phyloP scores from a whole-genome alignment of 2,888 invertebrate species.

The Saturnia japonica region DNA sequence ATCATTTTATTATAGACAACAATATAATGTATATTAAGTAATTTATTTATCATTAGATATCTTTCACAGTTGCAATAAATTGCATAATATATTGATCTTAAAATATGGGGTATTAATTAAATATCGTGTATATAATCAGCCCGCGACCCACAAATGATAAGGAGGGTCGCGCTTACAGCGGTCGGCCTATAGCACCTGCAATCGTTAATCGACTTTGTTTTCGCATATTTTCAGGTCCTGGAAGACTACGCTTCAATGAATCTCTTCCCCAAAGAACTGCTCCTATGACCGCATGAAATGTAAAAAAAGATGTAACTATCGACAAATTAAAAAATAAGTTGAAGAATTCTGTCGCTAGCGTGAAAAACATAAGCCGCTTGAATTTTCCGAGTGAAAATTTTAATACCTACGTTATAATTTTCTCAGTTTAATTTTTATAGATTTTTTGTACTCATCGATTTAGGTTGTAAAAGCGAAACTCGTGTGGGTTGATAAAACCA shows the following conservation, averaged over 20 bases:
- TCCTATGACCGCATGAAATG: slow-evolving; percentile 71
- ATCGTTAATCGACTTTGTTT: background rate
- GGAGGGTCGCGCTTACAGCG: too few species aligned
- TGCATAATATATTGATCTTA: too few species aligned
- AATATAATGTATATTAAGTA: too few species aligned
- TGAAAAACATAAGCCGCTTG: background rate
- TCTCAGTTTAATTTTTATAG: background rate
- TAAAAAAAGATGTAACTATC: slow-evolving; percentile 4
- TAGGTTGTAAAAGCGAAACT: background rate
- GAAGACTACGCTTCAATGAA: slow-evolving; percentile 91
- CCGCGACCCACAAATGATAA: too few species aligned
- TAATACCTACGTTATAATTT: slow-evolving; percentile 18
- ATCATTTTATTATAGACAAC: too few species aligned
- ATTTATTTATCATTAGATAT: too few species aligned
- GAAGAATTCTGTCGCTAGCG: background rate
- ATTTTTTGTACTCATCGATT: background rate
- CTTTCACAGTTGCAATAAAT: too few species aligned
- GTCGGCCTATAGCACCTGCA: too few species aligned
- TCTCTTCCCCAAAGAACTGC: slow-evolving; percentile 89
- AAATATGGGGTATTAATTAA: too few species aligned
- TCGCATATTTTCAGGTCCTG: slow-evolving; percentile 82
- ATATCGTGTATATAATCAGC: too few species aligned
- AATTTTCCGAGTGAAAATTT: background rate
- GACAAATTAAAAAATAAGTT: background rate
- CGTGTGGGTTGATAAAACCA: background rate